Evolutionary conservation across 30 jellyfish, hydroid and myxozoan genomes (phyloP), one percentile per base, ranked within the genome.

Genomic region (Aurelia aurita): DNA sequence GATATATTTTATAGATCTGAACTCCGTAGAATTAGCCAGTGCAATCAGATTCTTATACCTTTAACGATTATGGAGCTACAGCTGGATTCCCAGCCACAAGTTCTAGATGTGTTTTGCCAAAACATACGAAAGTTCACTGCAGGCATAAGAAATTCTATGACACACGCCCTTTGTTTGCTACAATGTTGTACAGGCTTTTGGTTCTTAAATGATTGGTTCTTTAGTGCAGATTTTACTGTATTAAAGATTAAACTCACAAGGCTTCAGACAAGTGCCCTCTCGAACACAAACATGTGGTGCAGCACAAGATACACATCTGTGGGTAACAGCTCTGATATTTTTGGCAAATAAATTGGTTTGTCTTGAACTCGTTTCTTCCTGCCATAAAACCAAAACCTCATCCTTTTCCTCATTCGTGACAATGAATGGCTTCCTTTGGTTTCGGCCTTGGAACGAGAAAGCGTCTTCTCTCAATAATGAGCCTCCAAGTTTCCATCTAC

Each of bases 311-410:
- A 59, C 64, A 46, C 96, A 87, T 28, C 18, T 69, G 78, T 66
- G 96, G 22, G 81, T 16, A 39, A 71, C 87, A 29, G 96, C 84
- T 57, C 78, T 76, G 58, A 87, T 31, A 8, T 29, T 34, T 35
- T 76, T 59, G 10, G 82, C 96, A 77, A 65, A 87, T 49, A 87
- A 11, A 76, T 77, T 87, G 2, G 80, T 44, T 66, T 87, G 96
- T 26, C 77, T 54, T 27, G 57, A 86, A 27, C 46, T 77, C 6
- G 57, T 31, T 16, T 64, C 81, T 45, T 87, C 96, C 57, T 75
- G 79, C 96, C 96, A 87, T 49, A 78, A 43, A 16, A 71, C 87
- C 44, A 87, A 60, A 5, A 76, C 87, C 15, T 75, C 69, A 12
- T 77, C 68, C 57, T 54, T 66, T 22, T 68, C 49, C 69, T 58